Percentiles rank a stretch among this genome's conserved stretches.
These are phyloP conservation scores for Sitta carolinensis DNA, from an alignment of 2,797 vertebrate species.

Conservation along the genomic window DNA sequence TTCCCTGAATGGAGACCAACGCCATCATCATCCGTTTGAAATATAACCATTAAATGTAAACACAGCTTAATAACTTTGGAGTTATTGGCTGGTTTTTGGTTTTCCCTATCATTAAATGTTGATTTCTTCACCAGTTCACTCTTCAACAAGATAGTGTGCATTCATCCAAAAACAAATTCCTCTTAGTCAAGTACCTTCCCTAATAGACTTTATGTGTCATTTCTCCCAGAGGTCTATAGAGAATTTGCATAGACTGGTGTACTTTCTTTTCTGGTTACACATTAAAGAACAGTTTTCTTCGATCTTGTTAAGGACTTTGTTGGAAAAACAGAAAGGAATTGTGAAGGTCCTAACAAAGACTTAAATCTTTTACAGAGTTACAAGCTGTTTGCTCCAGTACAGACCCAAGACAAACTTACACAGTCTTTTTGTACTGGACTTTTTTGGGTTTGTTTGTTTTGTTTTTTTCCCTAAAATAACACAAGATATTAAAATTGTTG, in stretches of 20 bases:
- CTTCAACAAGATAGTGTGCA: background rate
- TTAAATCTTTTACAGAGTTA: background rate
- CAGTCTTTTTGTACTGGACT: background rate
- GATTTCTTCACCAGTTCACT: background rate
- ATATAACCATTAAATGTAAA: background rate
- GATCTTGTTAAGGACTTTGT: background rate
- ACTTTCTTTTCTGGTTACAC: background rate
- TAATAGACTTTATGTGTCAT: background rate
- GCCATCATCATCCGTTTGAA: background rate
- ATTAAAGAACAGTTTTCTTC: background rate
- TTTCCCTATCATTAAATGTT: background rate
- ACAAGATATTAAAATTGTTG: background rate
- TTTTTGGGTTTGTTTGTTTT: background rate
- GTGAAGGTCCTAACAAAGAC: background rate
- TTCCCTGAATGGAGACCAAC: background rate
- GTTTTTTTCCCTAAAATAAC: background rate
- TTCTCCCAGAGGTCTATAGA: background rate
- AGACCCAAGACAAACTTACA: background rate
- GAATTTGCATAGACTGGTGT: background rate
- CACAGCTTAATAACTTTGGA: background rate
- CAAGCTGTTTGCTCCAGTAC: background rate
- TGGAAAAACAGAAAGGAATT: background rate
- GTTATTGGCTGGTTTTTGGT: accelerated
- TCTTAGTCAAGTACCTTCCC: background rate
- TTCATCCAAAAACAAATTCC: background rate